Conservation (phyloP, 2,113 vertebrate species). For the Aepyceros melampus region DNA sequence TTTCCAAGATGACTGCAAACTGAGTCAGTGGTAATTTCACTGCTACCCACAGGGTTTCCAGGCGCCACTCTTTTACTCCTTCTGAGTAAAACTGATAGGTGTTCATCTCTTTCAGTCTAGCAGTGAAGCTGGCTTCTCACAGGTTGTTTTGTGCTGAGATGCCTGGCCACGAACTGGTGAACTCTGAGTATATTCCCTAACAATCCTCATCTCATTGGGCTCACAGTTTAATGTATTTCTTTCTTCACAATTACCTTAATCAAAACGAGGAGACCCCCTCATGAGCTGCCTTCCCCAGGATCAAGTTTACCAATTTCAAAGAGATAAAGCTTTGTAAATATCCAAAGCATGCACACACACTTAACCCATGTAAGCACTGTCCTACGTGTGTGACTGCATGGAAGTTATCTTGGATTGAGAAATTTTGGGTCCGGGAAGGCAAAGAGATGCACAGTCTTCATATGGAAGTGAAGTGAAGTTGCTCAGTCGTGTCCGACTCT, state of each 20-base stretch:
- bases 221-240: background rate
- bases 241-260: background rate
- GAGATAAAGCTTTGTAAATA: background rate
- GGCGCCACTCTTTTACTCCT: background rate
- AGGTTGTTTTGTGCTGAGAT: background rate
- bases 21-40: background rate
- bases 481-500: too few species aligned
- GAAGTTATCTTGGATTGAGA: background rate
- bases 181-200: background rate
- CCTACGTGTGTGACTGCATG: background rate
- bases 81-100: background rate
- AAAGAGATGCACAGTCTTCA: background rate
- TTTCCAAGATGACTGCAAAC: background rate
- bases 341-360: background rate
- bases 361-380: background rate
- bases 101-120: background rate
- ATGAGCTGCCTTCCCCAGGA: background rate
- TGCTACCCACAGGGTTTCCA: background rate
- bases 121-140: rapidly evolving
- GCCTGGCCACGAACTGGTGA: too few species aligned
- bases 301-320: background rate
- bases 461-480: background rate
- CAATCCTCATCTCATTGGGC: background rate
- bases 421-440: background rate
- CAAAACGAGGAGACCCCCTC: background rate